These are phyloP conservation scores for Bombus consobrinus DNA, from an alignment of 1,140 invertebrate genomes.

Conservation along the genomic window DNA sequence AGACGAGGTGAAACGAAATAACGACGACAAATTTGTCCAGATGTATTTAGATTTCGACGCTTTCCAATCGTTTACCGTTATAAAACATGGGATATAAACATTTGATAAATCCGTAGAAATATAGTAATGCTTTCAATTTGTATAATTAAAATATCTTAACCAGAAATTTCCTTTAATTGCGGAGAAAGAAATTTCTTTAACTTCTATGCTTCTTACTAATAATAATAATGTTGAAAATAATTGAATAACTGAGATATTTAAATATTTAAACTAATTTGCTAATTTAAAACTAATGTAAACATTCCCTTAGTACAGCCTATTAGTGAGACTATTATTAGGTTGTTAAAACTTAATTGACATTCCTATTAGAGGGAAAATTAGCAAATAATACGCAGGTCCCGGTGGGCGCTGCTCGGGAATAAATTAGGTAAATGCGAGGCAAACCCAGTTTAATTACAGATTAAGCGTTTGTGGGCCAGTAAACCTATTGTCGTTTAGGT, in stretches of 20 bases:
- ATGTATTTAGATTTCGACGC: not conserved
- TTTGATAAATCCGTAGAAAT: not conserved
- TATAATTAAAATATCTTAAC: no score
- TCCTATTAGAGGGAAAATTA: not conserved
- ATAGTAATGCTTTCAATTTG: no score
- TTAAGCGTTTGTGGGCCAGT: conserved; percentile 7
- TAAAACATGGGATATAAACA: not conserved
- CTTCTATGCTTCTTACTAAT: no score
- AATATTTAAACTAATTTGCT: not conserved
- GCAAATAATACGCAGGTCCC: not conserved
- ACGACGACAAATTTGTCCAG: not conserved
- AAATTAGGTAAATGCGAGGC: conserved; percentile 41
- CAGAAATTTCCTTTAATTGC: no score
- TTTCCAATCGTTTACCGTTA: not conserved
- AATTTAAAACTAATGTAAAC: not conserved
- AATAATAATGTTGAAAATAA: no score
- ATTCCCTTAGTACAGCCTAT: not conserved
- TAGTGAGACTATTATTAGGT: not conserved
- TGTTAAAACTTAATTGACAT: not conserved
- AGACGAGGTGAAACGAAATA: not conserved
- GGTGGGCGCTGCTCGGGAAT: not conserved
- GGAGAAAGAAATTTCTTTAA: no score
- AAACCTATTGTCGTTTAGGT: conserved; percentile 9
- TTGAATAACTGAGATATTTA: not conserved
- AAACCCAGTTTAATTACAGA: conserved; percentile 27